Base-by-base conservation (phyloP, 2,113 vertebrate species). In the Hassar affinis region DNA sequence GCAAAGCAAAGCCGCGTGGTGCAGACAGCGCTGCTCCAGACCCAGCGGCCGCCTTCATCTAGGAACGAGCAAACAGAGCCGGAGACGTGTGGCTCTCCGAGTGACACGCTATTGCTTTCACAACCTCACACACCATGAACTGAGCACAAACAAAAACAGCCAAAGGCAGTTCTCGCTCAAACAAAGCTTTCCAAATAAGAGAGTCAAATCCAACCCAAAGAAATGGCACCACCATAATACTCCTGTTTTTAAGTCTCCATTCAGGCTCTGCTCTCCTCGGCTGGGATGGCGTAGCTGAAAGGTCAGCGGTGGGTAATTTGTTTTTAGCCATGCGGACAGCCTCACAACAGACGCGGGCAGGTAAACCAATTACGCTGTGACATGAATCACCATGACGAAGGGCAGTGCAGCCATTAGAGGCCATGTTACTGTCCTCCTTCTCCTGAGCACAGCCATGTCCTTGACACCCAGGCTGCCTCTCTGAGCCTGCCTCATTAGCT, bases 301-400 rank as follows among this genome's bases (percentile, higher is more conserved):
- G 88, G 89, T 87, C 85, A 85, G 76, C 64, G 47, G 57, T 83
- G 57, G 84, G 81, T 90, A 89, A 90, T 90, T 87, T 87, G 87
- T 89, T 88, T 89, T 87, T 83, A 86, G 56, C 84, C 88, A 90
- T 85, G 84, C 66, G 86, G 83, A 89, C 71, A 71, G 72, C 84
- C 85, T 61, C 79, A 82, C 83, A 64, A 89, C 79, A 89, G 89
- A 90, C 90, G 85, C 88, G 0, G 86, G 86, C 52, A 90, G 88
- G 84, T 88, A 90, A 92, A 92, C 91, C 84, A 93, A 91, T 90
- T 91, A 90, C 93, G 89, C 85, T 88, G 49, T 92, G 91, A 92
- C 89, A 92, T 90, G 90, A 89, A 89, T 88, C 9, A 25, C 89
- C 88, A 88, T 91, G 90, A 85, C 35, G 49, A 90, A 51, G 83